phyloP scores from a whole-genome alignment of 2,888 invertebrate genomes.

The Spisula solida region DNA sequence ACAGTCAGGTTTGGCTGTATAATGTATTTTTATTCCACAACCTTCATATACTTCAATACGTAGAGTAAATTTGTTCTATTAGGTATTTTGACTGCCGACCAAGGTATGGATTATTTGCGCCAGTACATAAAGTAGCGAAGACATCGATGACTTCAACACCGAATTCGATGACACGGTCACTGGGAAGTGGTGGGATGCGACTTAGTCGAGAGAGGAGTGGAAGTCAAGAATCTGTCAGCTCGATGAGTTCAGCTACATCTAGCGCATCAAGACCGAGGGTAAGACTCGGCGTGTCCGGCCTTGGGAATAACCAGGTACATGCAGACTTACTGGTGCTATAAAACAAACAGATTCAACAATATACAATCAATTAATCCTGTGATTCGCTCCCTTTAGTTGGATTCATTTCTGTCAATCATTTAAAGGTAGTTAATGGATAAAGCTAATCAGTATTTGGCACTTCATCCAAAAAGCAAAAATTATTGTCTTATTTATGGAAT shows the following conservation, averaged over 20 bases:
- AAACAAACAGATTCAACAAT: neutral
- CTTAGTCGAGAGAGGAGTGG: conserved; percentile 88
- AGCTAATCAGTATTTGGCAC: neutral
- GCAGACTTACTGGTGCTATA: conserved; percentile 80
- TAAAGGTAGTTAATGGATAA: neutral
- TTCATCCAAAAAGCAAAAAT: neutral
- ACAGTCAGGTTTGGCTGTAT: too few species aligned
- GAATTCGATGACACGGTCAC: conserved; percentile 76
- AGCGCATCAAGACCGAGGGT: conserved; percentile 90
- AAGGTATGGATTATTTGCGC: conserved; percentile 97
- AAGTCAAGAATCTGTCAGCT: conserved; percentile 94
- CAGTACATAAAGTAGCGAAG: conserved; percentile 94
- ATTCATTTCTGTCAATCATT: neutral
- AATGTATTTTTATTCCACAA: neutral
- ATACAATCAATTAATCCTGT: conserved; percentile 43
- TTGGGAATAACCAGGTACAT: conserved; percentile 83
- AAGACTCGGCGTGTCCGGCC: conserved; percentile 92
- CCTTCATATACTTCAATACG: neutral
- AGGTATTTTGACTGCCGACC: conserved; percentile 97
- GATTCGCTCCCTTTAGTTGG: neutral
- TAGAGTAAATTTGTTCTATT: conserved; percentile 39
- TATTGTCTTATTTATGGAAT: neutral
- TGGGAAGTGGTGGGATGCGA: conserved; percentile 79
- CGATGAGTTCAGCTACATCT: conserved; percentile 91
- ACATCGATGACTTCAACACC: conserved; percentile 88